These are phyloP conservation scores for Epizoanthus stellaris DNA, from an alignment of 92 coral and sea anemone genomes.

Conservation along the genomic window DNA sequence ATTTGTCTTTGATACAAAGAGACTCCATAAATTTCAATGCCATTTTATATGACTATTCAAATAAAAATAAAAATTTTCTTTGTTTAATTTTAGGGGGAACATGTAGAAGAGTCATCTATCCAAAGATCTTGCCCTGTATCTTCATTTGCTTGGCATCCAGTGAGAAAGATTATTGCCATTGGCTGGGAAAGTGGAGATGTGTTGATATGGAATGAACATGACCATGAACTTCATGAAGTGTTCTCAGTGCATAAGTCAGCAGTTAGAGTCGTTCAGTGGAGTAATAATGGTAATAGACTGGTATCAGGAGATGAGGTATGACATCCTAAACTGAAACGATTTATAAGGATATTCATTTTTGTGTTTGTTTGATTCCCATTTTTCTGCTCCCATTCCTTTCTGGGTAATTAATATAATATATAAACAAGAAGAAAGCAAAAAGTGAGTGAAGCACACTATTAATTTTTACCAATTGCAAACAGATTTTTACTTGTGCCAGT, in stretches of 20 bases:
- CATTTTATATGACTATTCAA: background rate
- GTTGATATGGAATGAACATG: constrained; percentile 96
- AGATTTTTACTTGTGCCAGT: too few relatives aligned
- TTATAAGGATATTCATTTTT: too few relatives aligned
- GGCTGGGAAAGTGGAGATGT: constrained; percentile 98
- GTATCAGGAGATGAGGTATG: constrained; percentile 89
- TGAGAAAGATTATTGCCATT: constrained; percentile 91
- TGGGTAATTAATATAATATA: too few relatives aligned
- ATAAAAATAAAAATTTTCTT: background rate
- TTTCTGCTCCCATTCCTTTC: too few relatives aligned
- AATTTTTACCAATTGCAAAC: too few relatives aligned
- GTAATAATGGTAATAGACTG: constrained; percentile 80
- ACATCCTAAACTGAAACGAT: background rate
- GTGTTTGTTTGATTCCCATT: too few relatives aligned
- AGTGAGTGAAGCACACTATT: too few relatives aligned
- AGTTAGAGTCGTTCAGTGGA: constrained; percentile 78
- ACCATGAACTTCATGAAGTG: constrained; percentile 88
- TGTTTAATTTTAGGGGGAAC: constrained; percentile 74
- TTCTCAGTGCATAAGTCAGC: constrained; percentile 76
- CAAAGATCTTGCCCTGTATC: constrained; percentile 89
- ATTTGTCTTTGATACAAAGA: background rate
- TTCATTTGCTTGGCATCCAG: constrained; percentile 93
- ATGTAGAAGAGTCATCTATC: constrained; percentile 92
- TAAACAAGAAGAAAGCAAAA: too few relatives aligned
- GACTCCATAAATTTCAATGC: background rate